Evolutionary conservation across 2,797 vertebrate genomes (phyloP).

Genomic region (Anguilla marmorata): DNA sequence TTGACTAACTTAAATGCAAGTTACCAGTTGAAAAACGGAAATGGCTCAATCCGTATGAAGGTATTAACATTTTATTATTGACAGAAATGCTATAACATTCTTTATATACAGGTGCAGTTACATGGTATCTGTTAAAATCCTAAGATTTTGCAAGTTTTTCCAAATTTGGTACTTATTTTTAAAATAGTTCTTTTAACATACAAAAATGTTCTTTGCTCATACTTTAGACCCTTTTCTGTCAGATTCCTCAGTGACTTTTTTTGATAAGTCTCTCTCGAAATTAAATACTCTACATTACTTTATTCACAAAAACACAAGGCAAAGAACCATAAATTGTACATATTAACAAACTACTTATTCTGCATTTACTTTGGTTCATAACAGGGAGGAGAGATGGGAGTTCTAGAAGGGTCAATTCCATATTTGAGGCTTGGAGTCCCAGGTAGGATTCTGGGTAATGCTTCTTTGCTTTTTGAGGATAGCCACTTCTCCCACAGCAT

Average conservation of each 20-base stretch:
- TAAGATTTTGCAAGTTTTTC: constrained; percentile 61
- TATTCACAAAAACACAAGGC: constrained; percentile 79
- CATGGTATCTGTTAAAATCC: constrained; percentile 82
- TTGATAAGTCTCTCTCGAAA: constrained; percentile 59
- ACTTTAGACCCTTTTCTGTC: constrained; percentile 65
- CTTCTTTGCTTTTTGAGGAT: neutral
- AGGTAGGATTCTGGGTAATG: neutral
- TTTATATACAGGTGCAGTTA: constrained; percentile 88
- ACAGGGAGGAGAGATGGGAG: constrained; percentile 43
- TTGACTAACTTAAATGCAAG: neutral
- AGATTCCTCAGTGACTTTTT: constrained; percentile 30
- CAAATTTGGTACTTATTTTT: constrained; percentile 53
- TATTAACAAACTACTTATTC: constrained; percentile 84
- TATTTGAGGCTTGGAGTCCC: constrained; percentile 3
- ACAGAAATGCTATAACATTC: constrained; percentile 86
- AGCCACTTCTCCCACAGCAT: neutral
- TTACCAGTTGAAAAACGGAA: constrained; percentile 8
- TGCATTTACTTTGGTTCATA: constrained; percentile 70
- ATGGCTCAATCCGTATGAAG: constrained; percentile 35
- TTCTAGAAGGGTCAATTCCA: neutral
- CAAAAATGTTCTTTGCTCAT: constrained; percentile 67
- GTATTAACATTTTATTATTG: constrained; percentile 89
- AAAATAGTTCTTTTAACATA: constrained; percentile 88
- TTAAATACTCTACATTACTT: constrained; percentile 88
- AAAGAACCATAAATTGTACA: constrained; percentile 90